Conservation (phyloP, 2,113 vertebrate genomes). For the Podiceps cristatus region DNA sequence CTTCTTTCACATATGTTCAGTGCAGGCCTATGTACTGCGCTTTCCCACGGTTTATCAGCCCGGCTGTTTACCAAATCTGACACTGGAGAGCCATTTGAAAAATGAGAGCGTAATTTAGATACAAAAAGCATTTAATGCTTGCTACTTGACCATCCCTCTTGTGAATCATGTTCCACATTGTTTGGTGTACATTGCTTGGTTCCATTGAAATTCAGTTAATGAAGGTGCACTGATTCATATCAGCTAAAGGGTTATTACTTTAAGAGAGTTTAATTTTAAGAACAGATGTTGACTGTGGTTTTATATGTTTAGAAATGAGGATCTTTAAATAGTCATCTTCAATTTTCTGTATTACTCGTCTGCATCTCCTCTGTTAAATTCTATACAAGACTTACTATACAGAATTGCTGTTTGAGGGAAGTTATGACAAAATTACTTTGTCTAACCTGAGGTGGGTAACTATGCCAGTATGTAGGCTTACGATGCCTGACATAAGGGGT, state of each 20-base stretch:
- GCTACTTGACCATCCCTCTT: neutral
- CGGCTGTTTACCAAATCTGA: neutral
- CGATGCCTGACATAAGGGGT: neutral
- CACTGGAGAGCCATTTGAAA: neutral
- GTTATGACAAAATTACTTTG: neutral
- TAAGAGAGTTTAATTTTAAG: neutral
- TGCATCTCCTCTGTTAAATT: neutral
- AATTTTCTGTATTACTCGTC: neutral
- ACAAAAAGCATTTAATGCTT: neutral
- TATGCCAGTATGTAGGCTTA: neutral
- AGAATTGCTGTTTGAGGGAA: neutral
- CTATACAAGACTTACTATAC: neutral
- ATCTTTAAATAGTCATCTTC: neutral
- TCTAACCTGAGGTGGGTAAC: neutral
- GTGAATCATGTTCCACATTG: neutral
- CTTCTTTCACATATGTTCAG: neutral
- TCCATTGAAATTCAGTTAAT: neutral
- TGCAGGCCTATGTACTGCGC: neutral
- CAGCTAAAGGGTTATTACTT: neutral
- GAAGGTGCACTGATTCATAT: neutral
- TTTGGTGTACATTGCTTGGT: neutral
- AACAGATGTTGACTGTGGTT: neutral
- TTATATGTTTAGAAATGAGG: neutral
- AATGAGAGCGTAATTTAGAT: neutral
- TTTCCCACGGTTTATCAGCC: neutral